Conservation (phyloP, 2,113 vertebrate genomes). For the Eretmochelys imbricata region DNA sequence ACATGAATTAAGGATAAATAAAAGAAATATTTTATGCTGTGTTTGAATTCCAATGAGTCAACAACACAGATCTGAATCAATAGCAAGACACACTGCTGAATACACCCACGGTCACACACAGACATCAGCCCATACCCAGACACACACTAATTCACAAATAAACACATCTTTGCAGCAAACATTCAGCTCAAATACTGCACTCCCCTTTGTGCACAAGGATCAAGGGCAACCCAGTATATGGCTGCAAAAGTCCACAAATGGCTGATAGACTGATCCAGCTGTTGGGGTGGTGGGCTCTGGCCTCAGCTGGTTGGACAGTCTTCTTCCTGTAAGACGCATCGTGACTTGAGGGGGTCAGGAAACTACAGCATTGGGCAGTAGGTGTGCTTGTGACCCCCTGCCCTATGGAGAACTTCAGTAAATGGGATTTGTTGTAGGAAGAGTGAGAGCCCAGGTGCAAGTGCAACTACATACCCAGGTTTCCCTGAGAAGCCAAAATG, state of each 20-base stretch:
- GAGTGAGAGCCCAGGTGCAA: neutral
- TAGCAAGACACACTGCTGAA: neutral
- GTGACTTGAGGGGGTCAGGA: neutral
- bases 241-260: neutral
- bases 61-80: neutral
- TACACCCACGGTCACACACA: neutral
- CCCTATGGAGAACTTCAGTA: neutral
- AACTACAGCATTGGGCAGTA: neutral
- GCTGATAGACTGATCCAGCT: neutral
- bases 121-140: neutral
- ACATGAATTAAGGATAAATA: neutral
- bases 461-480: neutral
- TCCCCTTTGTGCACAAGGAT: neutral
- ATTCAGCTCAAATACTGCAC: neutral
- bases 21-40: neutral
- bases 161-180: neutral
- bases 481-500: neutral
- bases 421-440: neutral
- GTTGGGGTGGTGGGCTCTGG: neutral
- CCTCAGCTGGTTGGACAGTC: neutral
- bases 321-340: neutral
- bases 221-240: neutral
- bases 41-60: neutral
- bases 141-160: accelerated
- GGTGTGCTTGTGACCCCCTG: neutral